Base-by-base conservation (phyloP, 2,888 invertebrate species). In the Drosophila pseudotalamancana region DNA sequence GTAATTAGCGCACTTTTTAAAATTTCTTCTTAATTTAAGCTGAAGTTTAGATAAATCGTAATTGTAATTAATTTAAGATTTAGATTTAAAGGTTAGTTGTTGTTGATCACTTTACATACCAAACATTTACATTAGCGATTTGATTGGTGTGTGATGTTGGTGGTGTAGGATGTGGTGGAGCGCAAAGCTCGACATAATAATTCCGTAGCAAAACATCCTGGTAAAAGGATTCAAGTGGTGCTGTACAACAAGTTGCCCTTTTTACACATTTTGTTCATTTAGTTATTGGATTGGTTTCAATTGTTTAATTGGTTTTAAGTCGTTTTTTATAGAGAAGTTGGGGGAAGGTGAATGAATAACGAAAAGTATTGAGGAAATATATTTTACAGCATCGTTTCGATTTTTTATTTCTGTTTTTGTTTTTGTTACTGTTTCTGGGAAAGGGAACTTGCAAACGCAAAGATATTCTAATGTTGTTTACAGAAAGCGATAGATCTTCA, bases 161-260 rank as follows among this genome's bases (percentile, higher is more conserved):
- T 82, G 87, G 81, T 81, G 87, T 87, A 80, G 87, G 84, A 80
- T 80, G 87, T 80, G 87, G 77, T 81, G 89, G 87, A 88, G 89
- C 85, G 81, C 88, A 67, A 69, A 87, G 87, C 88, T 88, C 88
- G 79, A 88, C 86, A 86, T 86, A 87, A 83, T 88, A 87, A 83
- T 87, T 87, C 79, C 88, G 81, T 86, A 87, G 84, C 81, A 88
- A 87, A 74, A 88, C 80, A 81, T 87, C 88, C 89, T 88, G 87
- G 84, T 86, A 86, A 83, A 86, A 87, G 77, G 87, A 86, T 87
- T 88, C 84, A 81, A 83, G 87, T 87, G 87, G 87, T 88, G 87
- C 87, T 81, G 88, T 87, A 88, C 87, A 88, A 88, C 87, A 88
- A 86, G 88, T 88, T 77, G 81, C 82, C 87, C 88, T 88, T 84